Conservation (phyloP, 2,888 invertebrate species). For the Tetramorium bicarinatum region DNA sequence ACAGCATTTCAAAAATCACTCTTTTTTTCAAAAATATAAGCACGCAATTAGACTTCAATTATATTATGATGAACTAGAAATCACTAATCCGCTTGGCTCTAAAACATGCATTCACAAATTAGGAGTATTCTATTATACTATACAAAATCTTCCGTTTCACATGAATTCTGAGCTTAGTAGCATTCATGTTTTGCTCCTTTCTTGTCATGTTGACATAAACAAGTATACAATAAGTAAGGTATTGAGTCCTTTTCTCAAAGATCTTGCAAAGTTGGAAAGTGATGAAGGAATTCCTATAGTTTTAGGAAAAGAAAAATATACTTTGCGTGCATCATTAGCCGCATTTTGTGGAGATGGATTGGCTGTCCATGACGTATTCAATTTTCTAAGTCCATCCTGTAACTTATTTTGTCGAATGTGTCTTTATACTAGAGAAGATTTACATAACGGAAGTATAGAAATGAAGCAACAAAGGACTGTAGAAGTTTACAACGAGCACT, state of each 20-base stretch:
- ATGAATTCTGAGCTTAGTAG: conserved; percentile 10
- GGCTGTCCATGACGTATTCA: conserved; percentile 32
- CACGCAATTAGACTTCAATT: conserved; percentile 1
- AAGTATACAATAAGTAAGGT: neutral
- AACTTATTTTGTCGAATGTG: conserved; percentile 58
- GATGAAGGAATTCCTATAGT: conserved; percentile 1
- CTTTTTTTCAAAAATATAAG: neutral
- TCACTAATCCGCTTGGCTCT: conserved; percentile 17
- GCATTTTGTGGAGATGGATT: conserved; percentile 9
- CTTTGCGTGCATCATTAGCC: conserved; percentile 9
- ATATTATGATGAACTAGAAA: conserved; percentile 27
- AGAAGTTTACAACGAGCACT: neutral
- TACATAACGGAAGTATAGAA: conserved; percentile 17
- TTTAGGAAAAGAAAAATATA: conserved; percentile 12
- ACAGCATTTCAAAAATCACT: neutral
- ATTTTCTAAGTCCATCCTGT: conserved; percentile 46
- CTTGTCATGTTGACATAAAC: neutral
- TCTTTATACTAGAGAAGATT: conserved; percentile 43
- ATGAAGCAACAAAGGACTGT: neutral
- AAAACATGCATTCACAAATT: conserved; percentile 23
- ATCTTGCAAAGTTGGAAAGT: conserved; percentile 18
- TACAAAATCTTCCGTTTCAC: conserved; percentile 14
- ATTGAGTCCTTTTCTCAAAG: neutral
- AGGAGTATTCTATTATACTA: conserved; percentile 21
- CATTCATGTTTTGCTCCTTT: conserved; percentile 17